These are phyloP conservation scores for Calameuta pallipes DNA, from an alignment of 2,888 invertebrate species.

Conservation along the genomic window DNA sequence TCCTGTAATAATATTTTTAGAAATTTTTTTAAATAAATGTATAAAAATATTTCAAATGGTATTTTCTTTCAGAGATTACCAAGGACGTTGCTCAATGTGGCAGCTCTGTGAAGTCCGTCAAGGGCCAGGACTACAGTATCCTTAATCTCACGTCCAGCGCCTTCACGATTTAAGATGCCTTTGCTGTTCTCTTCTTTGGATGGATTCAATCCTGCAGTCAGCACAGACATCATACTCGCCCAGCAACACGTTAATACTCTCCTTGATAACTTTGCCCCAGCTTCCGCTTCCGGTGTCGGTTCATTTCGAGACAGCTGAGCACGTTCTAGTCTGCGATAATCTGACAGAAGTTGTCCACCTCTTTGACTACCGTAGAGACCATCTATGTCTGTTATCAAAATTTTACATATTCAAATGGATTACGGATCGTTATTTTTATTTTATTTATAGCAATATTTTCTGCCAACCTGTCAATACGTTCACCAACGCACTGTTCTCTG, in stretches of 20 bases:
- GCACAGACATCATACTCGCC: constrained; percentile 89
- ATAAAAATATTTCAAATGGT: neutral
- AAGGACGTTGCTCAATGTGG: constrained; percentile 87
- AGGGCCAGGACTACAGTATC: constrained; percentile 89
- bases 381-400: constrained; percentile 76
- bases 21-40: neutral
- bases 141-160: constrained; percentile 70
- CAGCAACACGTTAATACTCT: constrained; percentile 90
- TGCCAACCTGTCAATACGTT: constrained; percentile 79
- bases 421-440: neutral
- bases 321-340: constrained; percentile 86
- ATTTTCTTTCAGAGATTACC: constrained; percentile 63
- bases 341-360: constrained; percentile 82
- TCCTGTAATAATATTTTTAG: constrained; percentile 63
- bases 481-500: constrained; percentile 75
- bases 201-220: constrained; percentile 74
- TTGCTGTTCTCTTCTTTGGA: constrained; percentile 60
- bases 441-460: neutral
- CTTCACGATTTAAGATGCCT: constrained; percentile 56
- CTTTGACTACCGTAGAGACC: constrained; percentile 79
- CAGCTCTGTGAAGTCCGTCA: constrained; percentile 92
- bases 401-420: neutral
- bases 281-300: constrained; percentile 78
- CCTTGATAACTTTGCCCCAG: constrained; percentile 81
- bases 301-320: constrained; percentile 77